Evolutionary conservation across 2,797 vertebrate species (phyloP), one percentile per base, ranked within the genome.

Genomic region (Mycteria americana): DNA sequence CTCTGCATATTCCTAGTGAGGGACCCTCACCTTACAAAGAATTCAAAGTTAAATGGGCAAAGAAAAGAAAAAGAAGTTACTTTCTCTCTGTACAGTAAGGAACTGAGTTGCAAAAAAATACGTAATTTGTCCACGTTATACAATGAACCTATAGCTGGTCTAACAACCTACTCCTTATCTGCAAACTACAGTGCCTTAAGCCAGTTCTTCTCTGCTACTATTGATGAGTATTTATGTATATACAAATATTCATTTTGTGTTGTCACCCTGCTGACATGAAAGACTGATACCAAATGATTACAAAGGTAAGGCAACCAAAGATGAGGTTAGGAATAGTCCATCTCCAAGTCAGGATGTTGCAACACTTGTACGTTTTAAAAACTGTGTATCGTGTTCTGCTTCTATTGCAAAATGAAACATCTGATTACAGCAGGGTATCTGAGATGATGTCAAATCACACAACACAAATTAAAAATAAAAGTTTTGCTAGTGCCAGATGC

Each of bases 401-500:
- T 54, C 68, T 67, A 0, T 51, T 37, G 37, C 9, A 53, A 79
- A 89, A 30, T 53, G 33, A 45, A 78, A 24, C 21, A 33, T 30
- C 50, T 69, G 53, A 46, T 70, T 48, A 53, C 19, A 67, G 31
- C 39, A 59, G 57, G 30, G 95, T 93, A 65, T 77, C 45, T 76
- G 54, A 91, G 65, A 56, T 93, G 68, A 84, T 94, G 68, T 75
- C 65, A 91, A 81, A 78, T 87, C 63, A 83, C 69, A n/a, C 2
- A 45, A 72, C 41, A 83, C 54, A 91, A 84, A 92, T 83, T 75
- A 78, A 91, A 88, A 50, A 76, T 35, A 68, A 62, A 90, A 92
- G 70, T 93, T 94, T 92, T 89, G 35, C 74, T 79, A 88, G 85
- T 54, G 31, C 46, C 72, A 93, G 93, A 72, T 87, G 82, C 57